phyloP scores from a whole-genome alignment of 2,888 invertebrate genomes.

The Agonopterix heracliana region DNA sequence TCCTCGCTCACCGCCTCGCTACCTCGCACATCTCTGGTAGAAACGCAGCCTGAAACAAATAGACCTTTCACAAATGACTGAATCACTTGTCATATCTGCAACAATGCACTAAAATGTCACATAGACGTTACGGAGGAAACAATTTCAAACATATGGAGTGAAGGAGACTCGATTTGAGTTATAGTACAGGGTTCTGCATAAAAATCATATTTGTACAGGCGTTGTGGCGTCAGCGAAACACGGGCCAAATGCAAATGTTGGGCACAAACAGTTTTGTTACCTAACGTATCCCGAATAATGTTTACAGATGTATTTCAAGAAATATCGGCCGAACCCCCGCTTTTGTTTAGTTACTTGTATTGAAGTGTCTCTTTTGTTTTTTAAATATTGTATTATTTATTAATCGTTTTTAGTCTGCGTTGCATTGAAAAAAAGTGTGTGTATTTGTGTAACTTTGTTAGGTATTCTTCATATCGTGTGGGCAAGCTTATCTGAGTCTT shows the following conservation, averaged over 20 bases:
- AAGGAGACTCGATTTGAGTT: constrained; percentile 12
- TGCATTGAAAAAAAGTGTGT: too few species aligned
- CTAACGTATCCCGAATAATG: background rate
- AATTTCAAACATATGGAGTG: constrained; percentile 12
- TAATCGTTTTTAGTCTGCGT: too few species aligned
- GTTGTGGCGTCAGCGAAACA: constrained; percentile 21
- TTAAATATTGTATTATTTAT: too few species aligned
- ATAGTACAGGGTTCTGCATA: constrained; percentile 21
- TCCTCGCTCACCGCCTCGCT: too few species aligned
- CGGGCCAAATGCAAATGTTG: constrained; percentile 25
- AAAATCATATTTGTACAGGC: constrained; percentile 29
- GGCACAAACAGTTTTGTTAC: constrained; percentile 6
- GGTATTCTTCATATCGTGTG: too few species aligned
- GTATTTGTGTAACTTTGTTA: too few species aligned
- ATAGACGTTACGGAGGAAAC: constrained; percentile 8
- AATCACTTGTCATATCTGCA: too few species aligned
- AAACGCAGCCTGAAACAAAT: too few species aligned
- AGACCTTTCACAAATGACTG: too few species aligned
- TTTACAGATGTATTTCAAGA: constrained; percentile 5
- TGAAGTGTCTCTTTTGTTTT: too few species aligned
- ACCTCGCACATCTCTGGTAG: too few species aligned
- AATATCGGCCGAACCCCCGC: background rate
- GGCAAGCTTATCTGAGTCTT: too few species aligned
- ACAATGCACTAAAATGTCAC: background rate
- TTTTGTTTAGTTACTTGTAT: background rate